These are phyloP conservation scores for Poeciliopsis infans DNA, from an alignment of 2,797 vertebrate species.

Conservation along the genomic window DNA sequence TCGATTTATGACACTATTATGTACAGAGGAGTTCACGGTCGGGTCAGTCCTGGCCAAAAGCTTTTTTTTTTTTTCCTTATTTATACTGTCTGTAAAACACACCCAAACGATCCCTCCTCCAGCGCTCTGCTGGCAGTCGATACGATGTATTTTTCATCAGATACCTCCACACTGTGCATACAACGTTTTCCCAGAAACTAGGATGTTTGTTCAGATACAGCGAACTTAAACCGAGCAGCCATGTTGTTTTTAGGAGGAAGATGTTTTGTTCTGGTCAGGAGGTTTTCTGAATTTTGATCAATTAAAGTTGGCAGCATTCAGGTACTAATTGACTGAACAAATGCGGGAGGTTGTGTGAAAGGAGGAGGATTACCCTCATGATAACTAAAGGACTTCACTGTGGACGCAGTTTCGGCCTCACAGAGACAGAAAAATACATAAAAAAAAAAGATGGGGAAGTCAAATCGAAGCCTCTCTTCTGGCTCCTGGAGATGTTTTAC, in stretches of 20 bases:
- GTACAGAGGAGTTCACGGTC: not conserved
- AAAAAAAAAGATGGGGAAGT: slow-evolving; percentile 30
- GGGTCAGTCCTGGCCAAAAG: not conserved
- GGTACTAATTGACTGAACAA: slow-evolving; percentile 6
- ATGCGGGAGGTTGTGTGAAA: slow-evolving; percentile 21
- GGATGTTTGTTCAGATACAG: not conserved
- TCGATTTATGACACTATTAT: not conserved
- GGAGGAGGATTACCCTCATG: slow-evolving; percentile 14
- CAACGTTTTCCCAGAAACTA: not conserved
- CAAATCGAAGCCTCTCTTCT: slow-evolving; percentile 46
- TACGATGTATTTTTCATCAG: not conserved
- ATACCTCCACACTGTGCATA: too few relatives aligned
- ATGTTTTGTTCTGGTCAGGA: not conserved
- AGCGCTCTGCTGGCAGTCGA: not conserved
- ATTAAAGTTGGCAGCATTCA: not conserved
- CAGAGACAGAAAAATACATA: not conserved
- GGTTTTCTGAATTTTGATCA: not conserved
- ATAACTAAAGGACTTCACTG: slow-evolving; percentile 53
- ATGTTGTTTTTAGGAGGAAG: not conserved
- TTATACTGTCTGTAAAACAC: not conserved
- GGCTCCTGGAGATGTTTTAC: slow-evolving; percentile 54
- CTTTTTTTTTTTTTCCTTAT: not conserved
- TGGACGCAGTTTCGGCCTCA: slow-evolving; percentile 30
- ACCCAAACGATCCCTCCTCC: not conserved
- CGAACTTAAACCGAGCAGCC: not conserved